phyloP scores from a whole-genome alignment of 1,140 invertebrate species.

The Ceratina japonica region DNA sequence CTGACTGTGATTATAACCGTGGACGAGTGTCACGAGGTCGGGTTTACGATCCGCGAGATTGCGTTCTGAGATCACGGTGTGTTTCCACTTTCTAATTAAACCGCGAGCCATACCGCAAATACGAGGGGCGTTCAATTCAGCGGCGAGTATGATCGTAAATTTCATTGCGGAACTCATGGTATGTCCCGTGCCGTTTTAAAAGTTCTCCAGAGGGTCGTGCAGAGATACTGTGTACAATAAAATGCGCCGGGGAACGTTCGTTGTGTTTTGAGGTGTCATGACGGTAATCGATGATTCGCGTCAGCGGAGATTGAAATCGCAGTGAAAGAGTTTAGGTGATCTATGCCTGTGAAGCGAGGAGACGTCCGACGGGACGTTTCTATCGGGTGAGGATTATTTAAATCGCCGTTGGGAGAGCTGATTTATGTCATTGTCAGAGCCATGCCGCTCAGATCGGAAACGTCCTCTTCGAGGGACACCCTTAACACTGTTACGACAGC shows the following conservation, averaged over 20 bases:
- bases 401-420: slow-evolving; percentile 2
- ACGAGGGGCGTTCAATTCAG: background rate
- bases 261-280: background rate
- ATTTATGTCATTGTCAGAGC: slow-evolving; percentile 40
- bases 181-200: background rate
- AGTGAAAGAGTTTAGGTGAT: background rate
- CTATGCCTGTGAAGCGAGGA: background rate
- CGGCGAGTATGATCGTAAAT: slow-evolving; percentile 1
- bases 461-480: slow-evolving; percentile 60
- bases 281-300: background rate
- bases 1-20: background rate
- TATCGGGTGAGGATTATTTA: slow-evolving; percentile 13
- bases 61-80: too few relatives aligned
- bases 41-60: background rate
- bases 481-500: slow-evolving; percentile 47
- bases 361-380: background rate
- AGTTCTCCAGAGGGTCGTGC: background rate
- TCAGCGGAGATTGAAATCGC: background rate
- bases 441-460: slow-evolving; percentile 58
- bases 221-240: background rate
- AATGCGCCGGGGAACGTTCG: background rate
- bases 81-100: slow-evolving; percentile 19
- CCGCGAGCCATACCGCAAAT: background rate
- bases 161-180: background rate
- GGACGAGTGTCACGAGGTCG: background rate